A percentile compares a stretch with the other conserved stretches of the same genome.
phyloP scores from a whole-genome alignment of 2,113 vertebrate genomes.

The Heterochromis multidens region DNA sequence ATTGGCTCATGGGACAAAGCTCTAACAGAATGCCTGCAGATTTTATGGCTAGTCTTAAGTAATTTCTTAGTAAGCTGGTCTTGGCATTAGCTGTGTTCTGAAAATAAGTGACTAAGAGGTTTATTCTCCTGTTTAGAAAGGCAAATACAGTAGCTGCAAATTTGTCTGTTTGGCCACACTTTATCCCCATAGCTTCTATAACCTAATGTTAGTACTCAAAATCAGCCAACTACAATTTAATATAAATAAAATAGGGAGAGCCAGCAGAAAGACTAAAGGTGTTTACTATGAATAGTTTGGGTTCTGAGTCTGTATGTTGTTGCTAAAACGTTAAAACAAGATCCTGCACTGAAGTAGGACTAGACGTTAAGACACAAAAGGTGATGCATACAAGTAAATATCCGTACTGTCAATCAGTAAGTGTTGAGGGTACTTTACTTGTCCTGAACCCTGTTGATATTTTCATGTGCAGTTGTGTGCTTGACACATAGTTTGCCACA shows the following conservation, averaged over 20 bases:
- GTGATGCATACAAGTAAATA: not conserved
- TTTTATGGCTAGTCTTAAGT: slow-evolving; percentile 28
- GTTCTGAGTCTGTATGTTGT: no score
- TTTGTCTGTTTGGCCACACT: not conserved
- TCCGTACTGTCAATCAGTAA: not conserved
- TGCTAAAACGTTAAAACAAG: no score
- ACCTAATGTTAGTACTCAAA: not conserved
- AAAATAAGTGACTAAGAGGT: slow-evolving; percentile 58
- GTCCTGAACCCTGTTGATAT: not conserved
- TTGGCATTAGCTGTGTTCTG: slow-evolving; percentile 19
- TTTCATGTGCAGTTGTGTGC: not conserved
- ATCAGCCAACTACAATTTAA: not conserved
- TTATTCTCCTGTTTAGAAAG: slow-evolving; percentile 28
- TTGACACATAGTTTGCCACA: not conserved
- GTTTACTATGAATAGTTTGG: not conserved
- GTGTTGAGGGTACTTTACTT: not conserved
- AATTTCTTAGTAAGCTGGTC: slow-evolving; percentile 24
- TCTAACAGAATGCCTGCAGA: not conserved
- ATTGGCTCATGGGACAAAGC: not conserved
- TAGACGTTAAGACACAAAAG: not conserved
- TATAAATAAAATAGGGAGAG: not conserved
- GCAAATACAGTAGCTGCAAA: not conserved
- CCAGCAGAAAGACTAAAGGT: not conserved
- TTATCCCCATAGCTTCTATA: not conserved
- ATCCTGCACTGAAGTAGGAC: not conserved